These are phyloP conservation scores for Norana najaformis DNA, from an alignment of 2,888 invertebrate species.

Conservation along the genomic window DNA sequence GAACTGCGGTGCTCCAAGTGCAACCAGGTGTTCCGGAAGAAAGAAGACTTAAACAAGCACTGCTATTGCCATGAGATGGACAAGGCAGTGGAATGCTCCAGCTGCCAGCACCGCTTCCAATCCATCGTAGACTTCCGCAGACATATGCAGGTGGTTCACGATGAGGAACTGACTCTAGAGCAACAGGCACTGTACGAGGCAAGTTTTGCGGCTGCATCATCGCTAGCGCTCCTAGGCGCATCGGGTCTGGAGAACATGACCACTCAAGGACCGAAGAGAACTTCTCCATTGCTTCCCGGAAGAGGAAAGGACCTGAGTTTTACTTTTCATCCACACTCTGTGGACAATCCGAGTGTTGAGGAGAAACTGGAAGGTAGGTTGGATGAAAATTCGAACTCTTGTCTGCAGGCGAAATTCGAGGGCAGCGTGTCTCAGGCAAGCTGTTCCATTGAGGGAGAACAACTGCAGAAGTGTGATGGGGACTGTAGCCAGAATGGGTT, in stretches of 20 bases:
- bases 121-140: slow-evolving; percentile 86
- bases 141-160: slow-evolving; percentile 86
- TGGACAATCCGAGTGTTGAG: neutral
- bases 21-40: slow-evolving; percentile 90
- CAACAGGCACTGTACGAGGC: slow-evolving; percentile 80
- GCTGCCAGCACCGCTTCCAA: slow-evolving; percentile 88
- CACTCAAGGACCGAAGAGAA: neutral
- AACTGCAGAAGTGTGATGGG: neutral
- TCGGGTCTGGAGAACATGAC: slow-evolving; percentile 21
- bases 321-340: neutral
- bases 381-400: neutral
- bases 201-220: slow-evolving; percentile 67
- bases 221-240: slow-evolving; percentile 28
- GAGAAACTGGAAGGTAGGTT: neutral
- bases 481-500: slow-evolving; percentile 81
- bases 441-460: neutral
- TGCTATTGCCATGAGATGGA: slow-evolving; percentile 92
- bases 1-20: slow-evolving; percentile 83
- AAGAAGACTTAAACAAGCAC: slow-evolving; percentile 90
- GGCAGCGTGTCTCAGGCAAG: neutral
- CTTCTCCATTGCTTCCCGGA: neutral
- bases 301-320: neutral
- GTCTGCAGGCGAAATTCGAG: neutral
- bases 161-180: slow-evolving; percentile 74
- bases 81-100: slow-evolving; percentile 89